Conservation (phyloP, 2,888 invertebrate genomes). For the Apodemia zela region DNA sequence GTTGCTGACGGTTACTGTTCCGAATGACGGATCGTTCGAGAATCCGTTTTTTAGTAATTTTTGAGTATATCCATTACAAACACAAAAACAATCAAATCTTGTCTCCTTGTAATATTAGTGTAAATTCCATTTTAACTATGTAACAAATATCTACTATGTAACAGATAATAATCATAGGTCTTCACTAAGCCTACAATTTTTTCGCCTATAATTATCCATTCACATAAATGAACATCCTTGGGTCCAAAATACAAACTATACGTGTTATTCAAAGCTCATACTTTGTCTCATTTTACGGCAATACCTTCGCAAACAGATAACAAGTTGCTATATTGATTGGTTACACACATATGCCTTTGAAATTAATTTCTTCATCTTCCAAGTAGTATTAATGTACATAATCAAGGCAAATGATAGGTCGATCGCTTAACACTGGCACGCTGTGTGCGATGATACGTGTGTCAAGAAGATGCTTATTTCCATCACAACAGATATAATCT, state of each 20-base stretch:
- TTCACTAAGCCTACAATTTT: neutral
- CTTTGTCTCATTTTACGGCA: slow-evolving; percentile 8
- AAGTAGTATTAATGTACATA: slow-evolving; percentile 46
- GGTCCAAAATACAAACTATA: neutral
- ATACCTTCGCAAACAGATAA: slow-evolving; percentile 5
- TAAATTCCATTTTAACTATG: neutral
- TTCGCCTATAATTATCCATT: neutral
- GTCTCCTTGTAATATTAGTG: too few relatives aligned
- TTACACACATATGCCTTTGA: slow-evolving; percentile 36
- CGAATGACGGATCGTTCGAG: too few relatives aligned
- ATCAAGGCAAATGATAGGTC: slow-evolving; percentile 63
- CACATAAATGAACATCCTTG: neutral
- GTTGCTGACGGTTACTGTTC: too few relatives aligned
- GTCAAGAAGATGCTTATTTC: slow-evolving; percentile 42
- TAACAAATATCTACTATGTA: neutral
- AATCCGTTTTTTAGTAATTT: too few relatives aligned
- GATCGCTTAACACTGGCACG: slow-evolving; percentile 38
- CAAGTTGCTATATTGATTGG: slow-evolving; percentile 6
- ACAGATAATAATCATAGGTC: neutral
- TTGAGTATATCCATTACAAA: too few relatives aligned
- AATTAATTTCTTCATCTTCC: slow-evolving; percentile 67
- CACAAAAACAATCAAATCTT: too few relatives aligned
- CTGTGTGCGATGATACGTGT: slow-evolving; percentile 33
- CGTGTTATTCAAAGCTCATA: neutral
- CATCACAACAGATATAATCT: slow-evolving; percentile 26